Conservation (phyloP, 2,113 vertebrate genomes). For the Diadophis punctatus region DNA sequence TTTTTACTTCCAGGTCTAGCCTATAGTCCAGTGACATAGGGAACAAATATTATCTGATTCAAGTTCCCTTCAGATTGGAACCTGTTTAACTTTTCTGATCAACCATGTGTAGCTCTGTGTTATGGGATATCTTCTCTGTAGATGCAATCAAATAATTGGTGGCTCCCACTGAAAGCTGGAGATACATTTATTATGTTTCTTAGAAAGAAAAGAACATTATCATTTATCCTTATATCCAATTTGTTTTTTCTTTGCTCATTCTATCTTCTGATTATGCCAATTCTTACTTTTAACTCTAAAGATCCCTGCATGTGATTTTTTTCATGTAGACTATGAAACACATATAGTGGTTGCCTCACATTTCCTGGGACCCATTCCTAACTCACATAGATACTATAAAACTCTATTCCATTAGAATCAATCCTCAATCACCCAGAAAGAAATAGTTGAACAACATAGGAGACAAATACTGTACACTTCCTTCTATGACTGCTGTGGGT, state of each 20-base stretch:
- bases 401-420: background rate
- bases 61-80: background rate
- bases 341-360: background rate
- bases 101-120: background rate
- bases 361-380: background rate
- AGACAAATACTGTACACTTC: background rate
- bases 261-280: background rate
- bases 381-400: background rate
- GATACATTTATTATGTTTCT: background rate
- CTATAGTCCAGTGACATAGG: background rate
- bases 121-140: background rate
- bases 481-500: background rate
- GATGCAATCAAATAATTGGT: background rate
- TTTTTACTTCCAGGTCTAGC: background rate
- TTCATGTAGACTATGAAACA: background rate
- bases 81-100: background rate
- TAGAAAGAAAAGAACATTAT: background rate
- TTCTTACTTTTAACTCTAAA: background rate
- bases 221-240: background rate
- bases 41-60: background rate
- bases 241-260: background rate
- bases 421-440: background rate
- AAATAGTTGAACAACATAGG: background rate
- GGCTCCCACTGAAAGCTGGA: background rate
- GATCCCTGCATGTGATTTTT: background rate